Percentiles rank a stretch among this genome's conserved stretches.
phyloP scores from a whole-genome alignment of 2,888 invertebrate genomes.

The Lasioglossum figueresi region DNA sequence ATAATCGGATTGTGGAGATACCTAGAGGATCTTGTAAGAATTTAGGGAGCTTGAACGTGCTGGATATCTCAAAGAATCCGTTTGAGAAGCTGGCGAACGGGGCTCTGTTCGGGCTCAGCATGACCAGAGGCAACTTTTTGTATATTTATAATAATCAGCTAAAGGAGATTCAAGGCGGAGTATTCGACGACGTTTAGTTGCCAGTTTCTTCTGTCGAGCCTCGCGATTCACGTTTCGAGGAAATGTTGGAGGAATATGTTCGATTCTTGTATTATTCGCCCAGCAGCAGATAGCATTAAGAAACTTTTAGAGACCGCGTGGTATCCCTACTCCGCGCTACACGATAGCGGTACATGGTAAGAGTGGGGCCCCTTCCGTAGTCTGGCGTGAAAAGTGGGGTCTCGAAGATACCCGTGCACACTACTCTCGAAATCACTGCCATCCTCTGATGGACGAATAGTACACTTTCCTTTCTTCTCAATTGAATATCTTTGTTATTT shows the following conservation, averaged over 20 bases:
- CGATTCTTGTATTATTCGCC: neutral
- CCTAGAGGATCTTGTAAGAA: slow-evolving; percentile 83
- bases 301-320: too few species aligned
- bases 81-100: slow-evolving; percentile 79
- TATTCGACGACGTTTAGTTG: slow-evolving; percentile 66
- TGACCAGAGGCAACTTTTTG: slow-evolving; percentile 52
- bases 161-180: slow-evolving; percentile 62
- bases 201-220: neutral
- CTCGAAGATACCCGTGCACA: too few species aligned
- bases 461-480: neutral
- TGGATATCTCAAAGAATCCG: slow-evolving; percentile 83
- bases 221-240: neutral
- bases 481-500: neutral
- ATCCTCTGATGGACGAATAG: too few species aligned
- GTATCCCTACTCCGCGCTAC: too few species aligned
- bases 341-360: too few species aligned
- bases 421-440: too few species aligned
- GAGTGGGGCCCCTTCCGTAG: too few species aligned
- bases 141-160: slow-evolving; percentile 64
- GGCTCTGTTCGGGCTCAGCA: slow-evolving; percentile 66
- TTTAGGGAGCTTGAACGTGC: slow-evolving; percentile 79
- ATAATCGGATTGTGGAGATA: slow-evolving; percentile 81
- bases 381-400: too few species aligned
- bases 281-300: too few species aligned
- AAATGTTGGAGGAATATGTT: neutral